Percentiles rank a stretch among this genome's conserved stretches.
These are phyloP conservation scores for Paraescarpia echinospica DNA, from an alignment of 1,140 invertebrate genomes.

Conservation along the genomic window DNA sequence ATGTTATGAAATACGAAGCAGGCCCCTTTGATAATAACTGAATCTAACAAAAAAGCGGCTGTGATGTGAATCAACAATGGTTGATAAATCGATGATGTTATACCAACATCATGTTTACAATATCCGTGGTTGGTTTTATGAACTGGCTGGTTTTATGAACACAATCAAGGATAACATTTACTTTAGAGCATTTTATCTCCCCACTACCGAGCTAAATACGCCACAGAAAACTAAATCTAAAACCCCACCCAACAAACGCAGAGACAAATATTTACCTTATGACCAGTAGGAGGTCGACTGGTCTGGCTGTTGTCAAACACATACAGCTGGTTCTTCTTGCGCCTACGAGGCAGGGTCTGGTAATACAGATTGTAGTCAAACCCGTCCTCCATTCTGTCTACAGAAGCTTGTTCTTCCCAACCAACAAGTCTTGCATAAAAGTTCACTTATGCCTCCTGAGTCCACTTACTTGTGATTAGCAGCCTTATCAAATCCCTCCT, in stretches of 20 bases:
- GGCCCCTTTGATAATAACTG: too few relatives aligned
- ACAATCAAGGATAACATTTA: not conserved
- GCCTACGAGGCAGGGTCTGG: not conserved
- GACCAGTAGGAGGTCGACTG: not conserved
- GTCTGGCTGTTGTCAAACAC: not conserved
- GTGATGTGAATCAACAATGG: too few relatives aligned
- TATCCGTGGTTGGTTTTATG: not conserved
- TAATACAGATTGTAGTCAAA: not conserved
- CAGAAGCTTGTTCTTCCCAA: not conserved
- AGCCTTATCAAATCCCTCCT: not conserved
- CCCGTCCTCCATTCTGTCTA: not conserved
- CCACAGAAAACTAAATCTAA: not conserved
- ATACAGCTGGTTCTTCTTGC: not conserved
- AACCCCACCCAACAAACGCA: not conserved
- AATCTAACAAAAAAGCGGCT: too few relatives aligned
- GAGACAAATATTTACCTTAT: not conserved
- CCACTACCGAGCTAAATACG: not conserved
- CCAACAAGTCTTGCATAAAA: not conserved
- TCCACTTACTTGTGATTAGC: not conserved
- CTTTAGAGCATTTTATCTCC: not conserved
- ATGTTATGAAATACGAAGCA: too few relatives aligned
- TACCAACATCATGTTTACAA: not conserved
- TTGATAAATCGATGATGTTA: too few relatives aligned
- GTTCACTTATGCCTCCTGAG: not conserved
- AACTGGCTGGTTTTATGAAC: not conserved